Conservation (phyloP, 2,888 invertebrate genomes). For the Lamellibrachia columna region DNA sequence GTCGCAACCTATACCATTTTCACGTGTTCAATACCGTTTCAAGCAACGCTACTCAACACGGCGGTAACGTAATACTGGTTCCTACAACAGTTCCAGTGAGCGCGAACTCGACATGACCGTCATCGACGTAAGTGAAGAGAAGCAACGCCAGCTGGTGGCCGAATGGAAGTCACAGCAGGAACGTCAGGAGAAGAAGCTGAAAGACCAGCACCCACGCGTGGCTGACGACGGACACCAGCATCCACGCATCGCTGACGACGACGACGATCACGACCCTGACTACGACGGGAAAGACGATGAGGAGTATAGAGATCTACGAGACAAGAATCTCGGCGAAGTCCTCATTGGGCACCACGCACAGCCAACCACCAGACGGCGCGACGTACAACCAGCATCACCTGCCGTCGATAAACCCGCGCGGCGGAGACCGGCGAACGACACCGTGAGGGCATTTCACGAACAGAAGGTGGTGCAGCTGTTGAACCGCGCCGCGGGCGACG, state of each 20-base stretch:
- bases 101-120: background rate
- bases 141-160: background rate
- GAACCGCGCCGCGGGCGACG: background rate
- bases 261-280: too few relatives aligned
- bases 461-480: background rate
- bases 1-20: too few relatives aligned
- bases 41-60: too few relatives aligned
- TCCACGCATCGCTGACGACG: background rate
- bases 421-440: background rate
- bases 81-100: background rate
- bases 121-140: background rate
- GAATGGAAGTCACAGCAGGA: background rate
- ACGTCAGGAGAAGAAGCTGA: background rate
- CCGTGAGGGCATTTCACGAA: background rate
- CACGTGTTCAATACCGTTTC: too few relatives aligned
- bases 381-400: background rate
- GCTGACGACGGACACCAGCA: background rate
- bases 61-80: background rate
- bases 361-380: background rate
- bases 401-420: background rate
- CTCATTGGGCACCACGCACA: background rate
- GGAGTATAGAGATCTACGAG: background rate
- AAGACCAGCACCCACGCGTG: background rate
- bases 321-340: background rate
- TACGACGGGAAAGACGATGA: too few relatives aligned